A percentile compares a stretch with the other conserved stretches of the same genome.
phyloP scores from a whole-genome alignment of 2,888 invertebrate genomes.

The Tridacna gigas region DNA sequence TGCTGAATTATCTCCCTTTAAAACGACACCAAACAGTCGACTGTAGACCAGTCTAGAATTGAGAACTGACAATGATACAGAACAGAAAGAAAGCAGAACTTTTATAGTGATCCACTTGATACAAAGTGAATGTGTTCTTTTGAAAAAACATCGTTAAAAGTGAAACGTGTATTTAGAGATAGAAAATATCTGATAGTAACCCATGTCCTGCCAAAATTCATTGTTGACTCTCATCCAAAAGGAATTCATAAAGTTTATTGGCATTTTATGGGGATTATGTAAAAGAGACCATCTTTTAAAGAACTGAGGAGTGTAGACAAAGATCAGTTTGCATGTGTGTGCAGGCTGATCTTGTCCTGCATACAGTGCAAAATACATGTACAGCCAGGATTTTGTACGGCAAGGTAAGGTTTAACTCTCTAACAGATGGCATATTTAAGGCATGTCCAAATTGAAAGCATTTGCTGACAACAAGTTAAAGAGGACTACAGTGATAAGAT shows the following conservation, averaged over 20 bases:
- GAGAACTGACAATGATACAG: neutral
- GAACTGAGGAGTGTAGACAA: no score
- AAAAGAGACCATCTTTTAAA: no score
- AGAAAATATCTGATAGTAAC: neutral
- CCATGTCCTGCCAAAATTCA: no score
- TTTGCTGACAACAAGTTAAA: neutral
- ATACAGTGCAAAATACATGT: no score
- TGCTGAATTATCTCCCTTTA: slow-evolving; percentile 62
- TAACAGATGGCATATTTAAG: no score
- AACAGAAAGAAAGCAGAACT: slow-evolving; percentile 1
- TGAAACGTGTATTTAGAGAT: neutral
- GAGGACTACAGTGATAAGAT: neutral
- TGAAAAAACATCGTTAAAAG: neutral
- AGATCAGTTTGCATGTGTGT: no score
- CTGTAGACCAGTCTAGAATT: slow-evolving; percentile 2
- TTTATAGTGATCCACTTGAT: neutral
- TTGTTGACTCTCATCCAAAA: neutral
- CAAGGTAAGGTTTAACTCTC: no score
- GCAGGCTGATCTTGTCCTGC: no score
- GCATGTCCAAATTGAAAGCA: neutral
- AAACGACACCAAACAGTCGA: slow-evolving; percentile 34
- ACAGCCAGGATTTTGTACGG: no score
- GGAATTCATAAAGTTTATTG: neutral
- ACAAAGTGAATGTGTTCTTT: neutral
- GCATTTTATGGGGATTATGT: no score